These are phyloP conservation scores for Pachliopta kotzebuea DNA, from an alignment of 2,888 invertebrate genomes.

Conservation along the genomic window DNA sequence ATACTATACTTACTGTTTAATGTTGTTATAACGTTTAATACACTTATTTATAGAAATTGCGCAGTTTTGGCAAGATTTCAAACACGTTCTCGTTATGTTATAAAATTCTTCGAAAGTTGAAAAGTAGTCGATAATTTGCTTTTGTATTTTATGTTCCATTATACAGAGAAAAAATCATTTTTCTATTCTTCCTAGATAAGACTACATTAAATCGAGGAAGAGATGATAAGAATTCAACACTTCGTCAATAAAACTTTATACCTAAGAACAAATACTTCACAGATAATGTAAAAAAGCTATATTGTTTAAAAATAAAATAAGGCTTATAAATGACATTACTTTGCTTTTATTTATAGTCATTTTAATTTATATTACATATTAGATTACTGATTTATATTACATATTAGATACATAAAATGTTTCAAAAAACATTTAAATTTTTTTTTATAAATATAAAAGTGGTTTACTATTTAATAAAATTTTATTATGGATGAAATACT, in stretches of 20 bases:
- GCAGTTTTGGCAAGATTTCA: conserved; percentile 75
- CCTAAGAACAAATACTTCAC: background rate
- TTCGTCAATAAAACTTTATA: background rate
- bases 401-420: too few species aligned
- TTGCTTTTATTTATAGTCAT: too few species aligned
- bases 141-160: conserved; percentile 76
- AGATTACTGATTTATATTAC: too few species aligned
- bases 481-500: background rate
- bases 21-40: conserved; percentile 72
- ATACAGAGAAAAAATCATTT: conserved; percentile 40
- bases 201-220: background rate
- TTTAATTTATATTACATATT: too few species aligned
- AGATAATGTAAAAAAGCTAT: background rate
- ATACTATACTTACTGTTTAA: conserved; percentile 65
- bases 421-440: background rate
- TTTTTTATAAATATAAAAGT: background rate
- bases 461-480: background rate
- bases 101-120: conserved; percentile 73
- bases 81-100: conserved; percentile 65
- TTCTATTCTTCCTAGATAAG: conserved; percentile 4
- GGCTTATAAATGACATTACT: too few species aligned
- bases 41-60: conserved; percentile 75
- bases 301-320: too few species aligned
- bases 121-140: conserved; percentile 76
- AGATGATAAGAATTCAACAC: background rate